A percentile compares a stretch with the other conserved stretches of the same genome.
These are phyloP conservation scores for Platerodrilus igneus DNA, from an alignment of 2,888 invertebrate species.

Conservation along the genomic window DNA sequence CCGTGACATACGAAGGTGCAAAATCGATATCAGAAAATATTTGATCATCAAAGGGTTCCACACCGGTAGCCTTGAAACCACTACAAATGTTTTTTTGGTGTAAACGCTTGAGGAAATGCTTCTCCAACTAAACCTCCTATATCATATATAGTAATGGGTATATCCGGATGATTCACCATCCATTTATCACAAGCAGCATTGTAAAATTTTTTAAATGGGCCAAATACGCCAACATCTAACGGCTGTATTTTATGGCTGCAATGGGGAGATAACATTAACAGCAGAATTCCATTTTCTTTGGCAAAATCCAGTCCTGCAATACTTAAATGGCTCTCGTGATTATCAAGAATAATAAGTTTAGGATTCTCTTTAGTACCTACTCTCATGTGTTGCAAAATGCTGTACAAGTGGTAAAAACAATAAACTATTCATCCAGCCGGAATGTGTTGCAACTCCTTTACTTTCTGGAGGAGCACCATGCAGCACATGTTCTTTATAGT, in stretches of 20 bases:
- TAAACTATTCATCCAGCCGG: slow-evolving; percentile 21
- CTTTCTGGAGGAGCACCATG: slow-evolving; percentile 19
- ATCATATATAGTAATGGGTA: slow-evolving; percentile 38
- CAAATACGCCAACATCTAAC: slow-evolving; percentile 32
- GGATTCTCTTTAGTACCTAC: slow-evolving; percentile 30
- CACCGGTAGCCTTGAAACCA: slow-evolving; percentile 31
- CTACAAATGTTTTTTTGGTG: slow-evolving; percentile 29
- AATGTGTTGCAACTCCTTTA: slow-evolving; percentile 26
- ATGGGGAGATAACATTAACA: slow-evolving; percentile 38
- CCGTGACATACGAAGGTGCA: slow-evolving; percentile 11
- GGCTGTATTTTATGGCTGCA: slow-evolving; percentile 36
- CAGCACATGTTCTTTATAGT: slow-evolving; percentile 22
- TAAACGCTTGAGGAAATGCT: slow-evolving; percentile 31
- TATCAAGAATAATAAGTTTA: slow-evolving; percentile 26
- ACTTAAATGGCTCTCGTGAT: slow-evolving; percentile 26
- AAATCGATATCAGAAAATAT: slow-evolving; percentile 13
- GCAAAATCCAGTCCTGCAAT: slow-evolving; percentile 23
- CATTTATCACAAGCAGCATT: slow-evolving; percentile 24
- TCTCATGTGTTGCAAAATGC: slow-evolving; percentile 35
- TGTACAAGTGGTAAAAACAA: slow-evolving; percentile 27
- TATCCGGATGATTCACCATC: slow-evolving; percentile 27
- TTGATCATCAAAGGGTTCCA: slow-evolving; percentile 21
- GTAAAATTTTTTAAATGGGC: slow-evolving; percentile 29
- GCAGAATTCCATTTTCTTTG: slow-evolving; percentile 30
- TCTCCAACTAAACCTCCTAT: slow-evolving; percentile 29